Evolutionary conservation across 2,888 invertebrate genomes (phyloP).

Genomic region (Xanthia icteritia): DNA sequence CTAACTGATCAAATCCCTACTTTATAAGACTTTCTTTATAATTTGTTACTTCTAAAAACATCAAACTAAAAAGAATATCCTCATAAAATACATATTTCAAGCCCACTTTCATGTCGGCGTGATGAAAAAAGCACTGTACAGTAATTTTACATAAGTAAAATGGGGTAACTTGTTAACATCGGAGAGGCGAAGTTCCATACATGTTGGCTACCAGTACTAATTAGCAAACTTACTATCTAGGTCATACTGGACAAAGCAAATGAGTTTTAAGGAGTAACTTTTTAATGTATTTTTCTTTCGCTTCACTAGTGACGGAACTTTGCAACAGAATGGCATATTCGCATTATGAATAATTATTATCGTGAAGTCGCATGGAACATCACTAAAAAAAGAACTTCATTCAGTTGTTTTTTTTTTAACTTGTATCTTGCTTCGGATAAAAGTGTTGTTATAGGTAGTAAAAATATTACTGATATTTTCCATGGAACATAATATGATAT

Average conservation of each 20-base stretch:
- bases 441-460: background rate
- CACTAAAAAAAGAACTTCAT: background rate
- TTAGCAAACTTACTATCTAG: constrained; percentile 76
- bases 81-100: constrained; percentile 30
- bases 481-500: constrained; percentile 45
- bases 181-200: constrained; percentile 58
- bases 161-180: constrained; percentile 64
- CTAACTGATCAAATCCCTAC: too few species aligned
- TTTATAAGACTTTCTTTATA: background rate
- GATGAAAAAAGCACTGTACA: constrained; percentile 42
- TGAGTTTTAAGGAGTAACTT: constrained; percentile 66
- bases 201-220: constrained; percentile 69
- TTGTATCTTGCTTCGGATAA: background rate
- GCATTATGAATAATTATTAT: constrained; percentile 44
- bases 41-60: background rate
- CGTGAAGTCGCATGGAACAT: background rate
- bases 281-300: constrained; percentile 54
- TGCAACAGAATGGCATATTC: constrained; percentile 44
- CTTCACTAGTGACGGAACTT: constrained; percentile 48
- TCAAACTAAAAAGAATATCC: background rate
- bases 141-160: constrained; percentile 53
- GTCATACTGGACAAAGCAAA: constrained; percentile 73
- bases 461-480: constrained; percentile 37
- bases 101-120: constrained; percentile 32
- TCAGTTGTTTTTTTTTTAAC: background rate